Percentiles rank a stretch among this genome's conserved stretches.
Evolutionary conservation across 2,888 invertebrate genomes (phyloP).

Genomic region (Poecilus cupreus): DNA sequence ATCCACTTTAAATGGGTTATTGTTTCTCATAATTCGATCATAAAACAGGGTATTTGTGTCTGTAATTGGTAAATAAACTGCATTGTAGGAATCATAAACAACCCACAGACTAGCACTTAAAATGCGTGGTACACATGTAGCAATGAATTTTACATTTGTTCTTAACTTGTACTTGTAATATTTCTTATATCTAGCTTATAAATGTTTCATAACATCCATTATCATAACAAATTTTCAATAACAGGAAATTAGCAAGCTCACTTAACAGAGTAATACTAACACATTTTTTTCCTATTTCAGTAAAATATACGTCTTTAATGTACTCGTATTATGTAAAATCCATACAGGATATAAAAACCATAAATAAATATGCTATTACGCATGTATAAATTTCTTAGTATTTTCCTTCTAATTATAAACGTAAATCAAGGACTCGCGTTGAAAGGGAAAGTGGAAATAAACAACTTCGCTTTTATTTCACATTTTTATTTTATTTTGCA

Average conservation of each 20-base stretch:
- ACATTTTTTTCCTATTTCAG: not conserved
- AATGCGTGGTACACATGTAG: constrained; percentile 12
- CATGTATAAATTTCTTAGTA: not conserved
- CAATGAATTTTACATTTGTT: constrained; percentile 25
- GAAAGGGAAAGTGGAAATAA: not conserved
- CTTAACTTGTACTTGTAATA: not conserved
- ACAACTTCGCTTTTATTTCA: not conserved
- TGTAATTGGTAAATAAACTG: not conserved
- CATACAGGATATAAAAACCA: not conserved
- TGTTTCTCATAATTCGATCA: not conserved
- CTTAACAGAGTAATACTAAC: not conserved
- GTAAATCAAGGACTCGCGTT: constrained; percentile 6
- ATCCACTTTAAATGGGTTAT: not conserved
- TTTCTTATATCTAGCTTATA: not conserved
- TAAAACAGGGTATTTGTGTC: constrained; percentile 1
- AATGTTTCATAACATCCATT: constrained; percentile 21
- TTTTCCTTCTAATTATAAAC: constrained; percentile 7
- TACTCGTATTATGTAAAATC: not conserved
- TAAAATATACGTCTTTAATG: not conserved
- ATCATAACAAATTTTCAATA: constrained; percentile 18
- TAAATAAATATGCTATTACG: constrained; percentile 23
- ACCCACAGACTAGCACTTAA: not conserved
- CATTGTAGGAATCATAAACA: not conserved
- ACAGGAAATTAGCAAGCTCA: not conserved
- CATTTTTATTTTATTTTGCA: not conserved